Evolutionary conservation across 2,888 invertebrate genomes (phyloP).

Genomic region (Seira ritae): DNA sequence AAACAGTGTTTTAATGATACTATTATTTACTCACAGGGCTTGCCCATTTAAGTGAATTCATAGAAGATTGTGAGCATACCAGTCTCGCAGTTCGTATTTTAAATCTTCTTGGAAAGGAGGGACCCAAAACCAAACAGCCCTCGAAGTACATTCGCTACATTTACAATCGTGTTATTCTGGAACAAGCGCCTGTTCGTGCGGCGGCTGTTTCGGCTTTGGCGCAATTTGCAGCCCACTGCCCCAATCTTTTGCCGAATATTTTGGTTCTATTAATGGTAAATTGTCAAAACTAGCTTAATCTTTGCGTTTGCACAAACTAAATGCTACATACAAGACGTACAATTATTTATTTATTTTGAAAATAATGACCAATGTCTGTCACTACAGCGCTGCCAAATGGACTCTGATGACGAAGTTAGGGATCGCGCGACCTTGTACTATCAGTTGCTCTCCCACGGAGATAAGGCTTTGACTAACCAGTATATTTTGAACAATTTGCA

Average conservation of each 20-base stretch:
- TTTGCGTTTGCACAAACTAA: not conserved
- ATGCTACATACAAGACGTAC: too few relatives aligned
- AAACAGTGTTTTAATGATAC: too few relatives aligned
- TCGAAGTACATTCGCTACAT: conserved; percentile 84
- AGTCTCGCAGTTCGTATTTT: conserved; percentile 96
- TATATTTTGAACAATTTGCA: conserved; percentile 81
- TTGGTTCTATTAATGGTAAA: conserved; percentile 77
- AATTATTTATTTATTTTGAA: too few relatives aligned
- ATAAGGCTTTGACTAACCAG: conserved; percentile 84
- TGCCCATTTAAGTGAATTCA: conserved; percentile 98
- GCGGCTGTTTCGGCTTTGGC: conserved; percentile 98
- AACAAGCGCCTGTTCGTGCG: conserved; percentile 95
- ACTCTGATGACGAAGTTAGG: conserved; percentile 98
- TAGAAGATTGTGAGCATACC: conserved; percentile 99
- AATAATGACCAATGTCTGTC: not conserved
- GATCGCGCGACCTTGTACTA: conserved; percentile 98
- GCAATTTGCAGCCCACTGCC: conserved; percentile 97
- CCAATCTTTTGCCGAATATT: conserved; percentile 90
- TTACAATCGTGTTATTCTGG: conserved; percentile 91
- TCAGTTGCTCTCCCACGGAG: conserved; percentile 85
- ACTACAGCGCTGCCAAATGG: conserved; percentile 88
- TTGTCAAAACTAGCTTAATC: conserved; percentile 3
- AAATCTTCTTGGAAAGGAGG: conserved; percentile 96
- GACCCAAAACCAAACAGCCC: conserved; percentile 95
- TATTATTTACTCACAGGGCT: conserved; percentile 77